phyloP scores from a whole-genome alignment of 2,888 invertebrate species.

The Julus scandinavius region DNA sequence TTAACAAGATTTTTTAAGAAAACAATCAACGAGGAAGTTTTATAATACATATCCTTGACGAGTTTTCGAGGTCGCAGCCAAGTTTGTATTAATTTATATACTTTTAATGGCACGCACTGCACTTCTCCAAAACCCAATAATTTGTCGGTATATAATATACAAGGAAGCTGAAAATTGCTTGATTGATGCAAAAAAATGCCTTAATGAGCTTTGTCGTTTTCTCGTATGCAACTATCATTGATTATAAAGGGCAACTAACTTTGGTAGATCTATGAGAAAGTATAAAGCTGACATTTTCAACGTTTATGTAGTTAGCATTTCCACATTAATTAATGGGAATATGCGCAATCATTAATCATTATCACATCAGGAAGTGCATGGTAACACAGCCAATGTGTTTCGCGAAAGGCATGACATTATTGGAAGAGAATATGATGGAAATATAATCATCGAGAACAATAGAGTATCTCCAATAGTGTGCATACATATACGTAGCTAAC shows the following conservation, averaged over 20 bases:
- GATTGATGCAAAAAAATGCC: neutral
- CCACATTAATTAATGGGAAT: neutral
- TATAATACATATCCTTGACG: no score
- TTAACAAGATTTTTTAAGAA: no score
- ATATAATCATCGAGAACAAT: conserved; percentile 2
- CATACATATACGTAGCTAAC: no score
- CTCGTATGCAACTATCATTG: neutral
- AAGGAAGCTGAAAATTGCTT: no score
- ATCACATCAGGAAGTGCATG: neutral
- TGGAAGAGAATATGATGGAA: neutral
- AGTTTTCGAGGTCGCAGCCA: no score
- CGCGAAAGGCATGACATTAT: neutral
- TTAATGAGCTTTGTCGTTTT: neutral
- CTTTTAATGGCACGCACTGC: no score
- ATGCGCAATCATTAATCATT: conserved; percentile 12
- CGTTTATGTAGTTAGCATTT: conserved; percentile 5
- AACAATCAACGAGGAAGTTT: no score
- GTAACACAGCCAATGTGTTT: neutral
- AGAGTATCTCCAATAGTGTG: neutral
- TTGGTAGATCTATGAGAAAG: neutral
- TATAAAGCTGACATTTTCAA: conserved; percentile 23
- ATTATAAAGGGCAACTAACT: neutral
- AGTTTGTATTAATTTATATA: no score
- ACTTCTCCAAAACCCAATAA: no score
- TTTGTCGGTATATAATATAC: no score